Conservation (phyloP, 1,140 invertebrate species). For the Capitella teleta region DNA sequence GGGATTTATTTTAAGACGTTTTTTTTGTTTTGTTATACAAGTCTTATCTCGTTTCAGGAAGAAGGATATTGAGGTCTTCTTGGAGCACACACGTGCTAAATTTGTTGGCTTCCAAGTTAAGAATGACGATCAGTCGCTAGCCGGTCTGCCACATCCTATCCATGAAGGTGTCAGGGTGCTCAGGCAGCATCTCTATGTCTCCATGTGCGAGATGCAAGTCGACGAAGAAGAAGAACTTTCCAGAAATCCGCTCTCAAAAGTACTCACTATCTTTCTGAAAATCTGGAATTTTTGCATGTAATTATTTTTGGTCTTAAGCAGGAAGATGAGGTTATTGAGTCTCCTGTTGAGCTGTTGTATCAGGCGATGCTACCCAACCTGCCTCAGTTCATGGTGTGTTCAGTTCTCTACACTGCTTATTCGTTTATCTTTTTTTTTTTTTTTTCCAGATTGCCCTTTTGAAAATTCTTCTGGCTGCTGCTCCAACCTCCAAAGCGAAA, state of each 20-base stretch:
- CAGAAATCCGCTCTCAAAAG: constrained; percentile 45
- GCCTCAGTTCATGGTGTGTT: constrained; percentile 73
- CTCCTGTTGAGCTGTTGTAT: constrained; percentile 77
- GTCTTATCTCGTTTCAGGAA: constrained; percentile 21
- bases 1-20: neutral
- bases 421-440: constrained; percentile 2
- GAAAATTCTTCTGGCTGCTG: constrained; percentile 92
- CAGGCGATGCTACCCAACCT: constrained; percentile 82
- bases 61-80: constrained; percentile 59
- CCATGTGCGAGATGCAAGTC: constrained; percentile 46
- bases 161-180: constrained; percentile 86
- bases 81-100: constrained; percentile 82
- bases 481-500: constrained; percentile 94
- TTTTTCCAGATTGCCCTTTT: constrained; percentile 66
- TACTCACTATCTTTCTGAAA: constrained; percentile 11
- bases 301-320: neutral
- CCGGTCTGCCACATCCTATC: constrained; percentile 85
- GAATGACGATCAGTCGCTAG: constrained; percentile 65
- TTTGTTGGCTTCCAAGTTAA: constrained; percentile 77
- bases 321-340: constrained; percentile 48
- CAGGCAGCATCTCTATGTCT: constrained; percentile 50
- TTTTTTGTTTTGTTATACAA: neutral
- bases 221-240: constrained; percentile 46
- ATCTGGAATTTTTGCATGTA: neutral
- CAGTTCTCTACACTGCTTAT: neutral